Evolutionary conservation across 2,113 vertebrate genomes (phyloP).

Genomic region (Blennius ocellaris): DNA sequence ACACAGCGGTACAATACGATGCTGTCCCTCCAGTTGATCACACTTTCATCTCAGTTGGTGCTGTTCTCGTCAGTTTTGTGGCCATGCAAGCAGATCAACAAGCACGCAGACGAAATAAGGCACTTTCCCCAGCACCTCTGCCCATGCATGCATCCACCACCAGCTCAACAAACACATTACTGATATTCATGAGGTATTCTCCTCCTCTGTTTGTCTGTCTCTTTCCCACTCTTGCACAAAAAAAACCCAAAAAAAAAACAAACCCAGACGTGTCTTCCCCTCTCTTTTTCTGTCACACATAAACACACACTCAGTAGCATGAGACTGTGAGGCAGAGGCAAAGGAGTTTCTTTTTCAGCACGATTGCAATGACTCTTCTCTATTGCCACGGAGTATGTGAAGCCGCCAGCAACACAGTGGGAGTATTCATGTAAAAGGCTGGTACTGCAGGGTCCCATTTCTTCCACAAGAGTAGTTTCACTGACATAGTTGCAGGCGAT

Average conservation of each 20-base stretch:
- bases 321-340: slow-evolving; percentile 39
- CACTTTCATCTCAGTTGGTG: slow-evolving; percentile 44
- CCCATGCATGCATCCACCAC: not conserved
- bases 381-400: slow-evolving; percentile 17
- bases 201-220: slow-evolving; percentile 45
- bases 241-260: not conserved
- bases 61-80: slow-evolving; percentile 39
- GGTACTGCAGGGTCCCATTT: slow-evolving; percentile 34
- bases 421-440: slow-evolving; percentile 57
- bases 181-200: slow-evolving; percentile 66
- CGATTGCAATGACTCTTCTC: slow-evolving; percentile 52
- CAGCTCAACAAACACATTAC: slow-evolving; percentile 45
- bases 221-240: slow-evolving; percentile 40
- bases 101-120: slow-evolving; percentile 38
- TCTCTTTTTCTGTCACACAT: slow-evolving; percentile 1
- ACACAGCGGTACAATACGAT: slow-evolving; percentile 12
- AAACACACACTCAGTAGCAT: not conserved
- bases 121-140: slow-evolving; percentile 25
- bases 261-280: slow-evolving; percentile 24
- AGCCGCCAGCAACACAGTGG: slow-evolving; percentile 42
- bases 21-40: slow-evolving; percentile 48
- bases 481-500: slow-evolving; percentile 10
- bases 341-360: slow-evolving; percentile 33
- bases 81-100: slow-evolving; percentile 50
- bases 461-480: slow-evolving; percentile 28